Conservation (phyloP, 2,888 invertebrate species). For the Ophonus ardosiacus region DNA sequence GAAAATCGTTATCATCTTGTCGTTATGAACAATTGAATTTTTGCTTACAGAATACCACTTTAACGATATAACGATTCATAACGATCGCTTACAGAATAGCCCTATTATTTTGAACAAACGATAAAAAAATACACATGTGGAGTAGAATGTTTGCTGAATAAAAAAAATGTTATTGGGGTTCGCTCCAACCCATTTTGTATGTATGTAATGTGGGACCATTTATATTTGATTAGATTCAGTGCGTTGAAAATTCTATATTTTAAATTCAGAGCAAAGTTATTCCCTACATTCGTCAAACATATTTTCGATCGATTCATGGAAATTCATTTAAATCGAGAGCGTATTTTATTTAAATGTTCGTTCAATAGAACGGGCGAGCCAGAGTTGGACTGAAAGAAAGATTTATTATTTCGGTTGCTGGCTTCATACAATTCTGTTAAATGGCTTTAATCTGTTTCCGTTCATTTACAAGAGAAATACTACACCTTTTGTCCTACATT, state of each 20-base stretch:
- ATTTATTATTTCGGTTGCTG: slow-evolving; percentile 54
- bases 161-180: background rate
- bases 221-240: slow-evolving; percentile 38
- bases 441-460: slow-evolving; percentile 51
- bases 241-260: slow-evolving; percentile 35
- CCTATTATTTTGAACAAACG: too few relatives aligned
- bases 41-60: too few relatives aligned
- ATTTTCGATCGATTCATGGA: slow-evolving; percentile 50
- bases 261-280: slow-evolving; percentile 41
- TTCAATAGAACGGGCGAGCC: slow-evolving; percentile 10
- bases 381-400: slow-evolving; percentile 20
- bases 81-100: too few relatives aligned
- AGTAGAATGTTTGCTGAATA: background rate
- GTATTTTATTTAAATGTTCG: slow-evolving; percentile 56
- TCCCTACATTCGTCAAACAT: slow-evolving; percentile 34
- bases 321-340: slow-evolving; percentile 54
- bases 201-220: background rate
- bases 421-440: slow-evolving; percentile 50
- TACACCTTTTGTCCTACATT: background rate
- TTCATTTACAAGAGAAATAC: background rate
- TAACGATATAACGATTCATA: too few relatives aligned
- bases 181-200: background rate
- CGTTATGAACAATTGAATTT: too few relatives aligned
- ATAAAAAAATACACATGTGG: background rate
- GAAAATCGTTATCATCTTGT: too few relatives aligned